phyloP scores from a whole-genome alignment of 2,888 invertebrate species.

The Elegia similella region DNA sequence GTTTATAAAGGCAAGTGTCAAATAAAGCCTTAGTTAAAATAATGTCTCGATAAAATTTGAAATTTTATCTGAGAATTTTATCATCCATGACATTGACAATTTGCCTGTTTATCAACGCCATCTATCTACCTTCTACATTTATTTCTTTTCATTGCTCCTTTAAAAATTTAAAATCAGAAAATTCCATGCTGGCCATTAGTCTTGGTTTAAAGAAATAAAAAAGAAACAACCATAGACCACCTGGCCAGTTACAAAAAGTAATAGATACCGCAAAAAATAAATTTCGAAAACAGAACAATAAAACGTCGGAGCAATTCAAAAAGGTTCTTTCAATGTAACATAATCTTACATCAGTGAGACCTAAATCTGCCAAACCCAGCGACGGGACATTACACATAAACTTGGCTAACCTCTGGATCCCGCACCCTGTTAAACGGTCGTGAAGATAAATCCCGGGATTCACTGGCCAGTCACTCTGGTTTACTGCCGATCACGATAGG shows the following conservation, averaged over 20 bases:
- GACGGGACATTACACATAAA: conserved; percentile 4
- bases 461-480: conserved; percentile 12
- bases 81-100: no score
- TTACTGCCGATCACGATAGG: conserved; percentile 15
- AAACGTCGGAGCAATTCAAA: not conserved
- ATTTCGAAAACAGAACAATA: conserved; percentile 1
- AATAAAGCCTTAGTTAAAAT: no score
- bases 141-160: no score
- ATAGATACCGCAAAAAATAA: not conserved
- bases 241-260: not conserved
- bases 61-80: no score
- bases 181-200: not conserved
- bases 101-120: no score
- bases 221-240: not conserved
- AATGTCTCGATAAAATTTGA: no score
- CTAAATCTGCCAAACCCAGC: not conserved
- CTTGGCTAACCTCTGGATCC: conserved; percentile 8
- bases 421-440: conserved; percentile 12
- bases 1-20: no score
- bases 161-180: not conserved
- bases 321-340: not conserved
- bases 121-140: no score
- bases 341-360: not conserved
- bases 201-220: not conserved
- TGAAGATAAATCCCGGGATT: conserved; percentile 18